Conservation (phyloP, 2,113 vertebrate species). For the chimpanzee (Pan troglodytes) region NHGRI_mPanTro3-v2.1_pri NC_072409.2:22426501-22427000, state of each 20-base stretch:
- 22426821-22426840: background rate
- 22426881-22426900: background rate
- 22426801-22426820: background rate
- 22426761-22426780: background rate
- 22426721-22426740: background rate
- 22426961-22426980: background rate
- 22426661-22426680: background rate
- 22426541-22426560: background rate
- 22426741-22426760: background rate
- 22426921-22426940: background rate
- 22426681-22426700: background rate
- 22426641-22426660: background rate
- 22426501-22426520: background rate
- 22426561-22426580: background rate
- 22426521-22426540: too few species aligned
- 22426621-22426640: background rate
- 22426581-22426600: background rate
- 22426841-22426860: background rate
- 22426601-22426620: background rate
- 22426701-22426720: background rate
- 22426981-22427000: constrained; percentile 1
- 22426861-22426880: background rate
- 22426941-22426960: background rate
- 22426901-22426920: background rate
- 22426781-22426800: background rate